Conservation (phyloP, 2,888 invertebrate species). For the Platycheirus albimanus region DNA sequence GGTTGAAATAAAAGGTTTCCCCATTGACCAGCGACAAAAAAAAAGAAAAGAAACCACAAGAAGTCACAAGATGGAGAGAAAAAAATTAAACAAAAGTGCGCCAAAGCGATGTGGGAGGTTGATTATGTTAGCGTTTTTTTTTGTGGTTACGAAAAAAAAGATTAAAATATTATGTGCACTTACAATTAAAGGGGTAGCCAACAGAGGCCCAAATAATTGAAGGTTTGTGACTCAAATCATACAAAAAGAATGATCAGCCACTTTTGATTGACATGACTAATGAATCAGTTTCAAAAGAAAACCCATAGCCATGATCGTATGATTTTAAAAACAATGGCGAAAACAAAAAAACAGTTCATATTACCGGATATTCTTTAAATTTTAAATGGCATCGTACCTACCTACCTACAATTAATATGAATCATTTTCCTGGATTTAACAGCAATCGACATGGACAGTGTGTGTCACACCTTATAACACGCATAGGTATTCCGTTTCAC, state of each 20-base stretch:
- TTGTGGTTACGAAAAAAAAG: neutral
- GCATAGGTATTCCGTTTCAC: slow-evolving; percentile 1
- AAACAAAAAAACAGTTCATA: slow-evolving; percentile 8
- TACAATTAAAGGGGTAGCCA: no score
- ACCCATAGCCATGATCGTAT: neutral
- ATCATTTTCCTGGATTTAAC: slow-evolving; percentile 33
- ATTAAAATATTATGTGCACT: no score
- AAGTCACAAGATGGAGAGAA: slow-evolving; percentile 19
- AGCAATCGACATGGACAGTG: neutral
- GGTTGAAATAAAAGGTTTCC: slow-evolving; percentile 64
- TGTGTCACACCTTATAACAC: slow-evolving; percentile 43
- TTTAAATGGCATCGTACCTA: slow-evolving; percentile 42
- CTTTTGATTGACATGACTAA: neutral
- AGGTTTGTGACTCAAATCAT: no score
- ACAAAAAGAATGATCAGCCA: no score
- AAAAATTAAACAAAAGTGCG: slow-evolving; percentile 67
- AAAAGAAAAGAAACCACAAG: slow-evolving; percentile 46
- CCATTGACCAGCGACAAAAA: neutral
- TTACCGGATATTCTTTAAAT: slow-evolving; percentile 64
- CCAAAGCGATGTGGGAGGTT: slow-evolving; percentile 69
- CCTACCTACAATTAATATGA: slow-evolving; percentile 50
- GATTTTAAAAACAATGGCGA: neutral
- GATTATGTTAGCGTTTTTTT: slow-evolving; percentile 52
- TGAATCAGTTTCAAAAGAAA: neutral
- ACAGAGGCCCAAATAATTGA: no score